These are phyloP conservation scores for Eupithecia subfuscata DNA, from an alignment of 2,888 invertebrate species.

Conservation along the genomic window DNA sequence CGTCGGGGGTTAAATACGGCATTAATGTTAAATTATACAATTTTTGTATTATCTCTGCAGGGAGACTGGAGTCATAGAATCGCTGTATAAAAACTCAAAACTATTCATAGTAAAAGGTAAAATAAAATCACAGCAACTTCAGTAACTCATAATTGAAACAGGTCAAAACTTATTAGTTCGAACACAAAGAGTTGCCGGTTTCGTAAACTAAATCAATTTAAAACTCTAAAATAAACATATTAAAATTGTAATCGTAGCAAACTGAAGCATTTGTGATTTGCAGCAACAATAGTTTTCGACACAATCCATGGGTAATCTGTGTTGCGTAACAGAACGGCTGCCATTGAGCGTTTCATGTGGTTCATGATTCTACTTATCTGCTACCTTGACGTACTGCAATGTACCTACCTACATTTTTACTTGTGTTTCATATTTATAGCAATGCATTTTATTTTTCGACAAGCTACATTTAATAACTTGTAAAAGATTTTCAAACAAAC, in stretches of 20 bases:
- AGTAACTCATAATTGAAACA: background rate
- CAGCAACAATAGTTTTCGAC: slow-evolving; percentile 63
- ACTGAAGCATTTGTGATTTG: slow-evolving; percentile 50
- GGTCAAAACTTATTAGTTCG: background rate
- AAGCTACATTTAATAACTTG: no score
- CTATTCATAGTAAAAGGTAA: background rate
- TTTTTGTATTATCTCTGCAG: background rate
- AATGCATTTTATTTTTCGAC: background rate
- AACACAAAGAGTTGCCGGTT: background rate
- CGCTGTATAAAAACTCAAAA: background rate
- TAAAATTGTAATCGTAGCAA: slow-evolving; percentile 30
- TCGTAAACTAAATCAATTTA: slow-evolving; percentile 11
- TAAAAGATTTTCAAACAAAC: background rate
- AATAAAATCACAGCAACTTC: background rate
- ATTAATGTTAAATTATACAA: background rate
- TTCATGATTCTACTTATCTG: slow-evolving; percentile 33
- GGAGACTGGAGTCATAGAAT: background rate
- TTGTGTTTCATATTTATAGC: background rate
- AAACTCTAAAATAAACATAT: slow-evolving; percentile 28
- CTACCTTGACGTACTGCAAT: slow-evolving; percentile 22
- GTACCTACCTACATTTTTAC: background rate
- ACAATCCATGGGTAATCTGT: slow-evolving; percentile 66
- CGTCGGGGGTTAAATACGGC: no score
- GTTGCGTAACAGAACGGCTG: slow-evolving; percentile 67
- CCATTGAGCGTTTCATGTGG: slow-evolving; percentile 56